Conservation (phyloP, 2,113 vertebrate species). For the Pelvicachromis taeniatus region DNA sequence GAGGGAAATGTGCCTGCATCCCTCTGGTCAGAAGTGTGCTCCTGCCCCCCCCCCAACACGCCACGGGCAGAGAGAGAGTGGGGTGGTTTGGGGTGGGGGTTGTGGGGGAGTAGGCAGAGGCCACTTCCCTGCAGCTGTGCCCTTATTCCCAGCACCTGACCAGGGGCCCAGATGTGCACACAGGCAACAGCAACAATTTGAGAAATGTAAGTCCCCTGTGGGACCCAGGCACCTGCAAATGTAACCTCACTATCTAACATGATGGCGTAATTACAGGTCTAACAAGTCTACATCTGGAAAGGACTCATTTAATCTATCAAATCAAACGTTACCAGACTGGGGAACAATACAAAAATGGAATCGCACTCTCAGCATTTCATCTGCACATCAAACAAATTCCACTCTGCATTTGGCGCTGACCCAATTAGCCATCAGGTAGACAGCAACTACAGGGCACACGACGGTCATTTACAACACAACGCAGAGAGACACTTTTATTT, state of each 20-base stretch:
- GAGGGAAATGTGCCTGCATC: conserved; percentile 58
- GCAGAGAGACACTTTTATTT: neutral
- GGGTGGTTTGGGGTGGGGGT: neutral
- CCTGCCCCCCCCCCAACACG: conserved; percentile 29
- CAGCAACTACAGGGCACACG: neutral
- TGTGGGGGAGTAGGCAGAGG: neutral
- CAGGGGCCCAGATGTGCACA: conserved; percentile 68
- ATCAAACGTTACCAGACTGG: conserved; percentile 10
- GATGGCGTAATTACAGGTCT: conserved; percentile 62
- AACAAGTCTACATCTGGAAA: conserved; percentile 61
- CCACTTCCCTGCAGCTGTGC: conserved; percentile 66
- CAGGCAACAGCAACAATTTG: conserved; percentile 63
- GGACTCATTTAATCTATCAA: conserved; percentile 55
- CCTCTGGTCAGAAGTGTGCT: conserved; percentile 57
- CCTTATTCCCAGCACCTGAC: conserved; percentile 72
- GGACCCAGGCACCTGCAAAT: conserved; percentile 69
- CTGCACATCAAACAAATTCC: conserved; percentile 42
- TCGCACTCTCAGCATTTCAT: conserved; percentile 46
- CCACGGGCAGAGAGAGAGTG: conserved; percentile 24
- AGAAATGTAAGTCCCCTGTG: conserved; percentile 67
- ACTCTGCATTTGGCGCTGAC: conserved; percentile 29
- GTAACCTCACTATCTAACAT: conserved; percentile 53
- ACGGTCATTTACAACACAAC: conserved; percentile 17
- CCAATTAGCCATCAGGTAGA: conserved; percentile 50
- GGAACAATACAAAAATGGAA: conserved; percentile 31